Evolutionary conservation across 2,797 vertebrate species (phyloP), one percentile per base, ranked within the genome.

Genomic region (Ispidina lecontei): DNA sequence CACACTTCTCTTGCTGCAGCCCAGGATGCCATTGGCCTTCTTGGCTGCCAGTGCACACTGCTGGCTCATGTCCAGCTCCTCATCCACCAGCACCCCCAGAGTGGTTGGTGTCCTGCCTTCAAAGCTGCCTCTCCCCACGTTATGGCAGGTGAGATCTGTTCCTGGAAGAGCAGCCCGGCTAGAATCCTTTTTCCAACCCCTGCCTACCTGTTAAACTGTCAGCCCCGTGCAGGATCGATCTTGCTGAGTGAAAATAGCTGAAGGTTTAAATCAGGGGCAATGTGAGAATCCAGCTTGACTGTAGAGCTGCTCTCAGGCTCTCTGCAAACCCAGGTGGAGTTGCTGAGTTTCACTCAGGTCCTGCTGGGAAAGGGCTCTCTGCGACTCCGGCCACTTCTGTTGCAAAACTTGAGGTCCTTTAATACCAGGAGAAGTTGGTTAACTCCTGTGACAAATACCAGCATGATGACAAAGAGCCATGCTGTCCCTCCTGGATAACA

Each of bases 271-370:
- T 8, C 33, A 1, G 51, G 1, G 15, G n/a, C 21, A 22, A 2
- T 0, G 4, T 0, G 6, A 64, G 26, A 31, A 72, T 23, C 35
- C 60, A 2, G 28, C 4, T 14, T 76, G 51, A 33, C 29, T 18
- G 9, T 70, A 4, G 75, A 44, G 70, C 89, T 51, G 67, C 64
- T 7, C 49, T 12, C 47, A 9, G 37, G 69, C 44, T 79, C 83
- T 25, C 73, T 44, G 81, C 39, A 43, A 75, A 59, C 60, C n/a
- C 51, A 8, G 26, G 26, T 4, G 31, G 41, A 54, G 72, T 13
- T 1, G 1, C 31, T 1, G 46, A 20, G 19, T 29, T 64, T 9
- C 26, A 1, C 82, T 64, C 2, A 0, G 29, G 26, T 29, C 35
- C 51, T 14, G 41, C 51, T 25, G 39, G 63, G 60, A 55, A 47